Evolutionary conservation across 2,888 invertebrate genomes (phyloP).

Genomic region (Parnassius mnemosyne): DNA sequence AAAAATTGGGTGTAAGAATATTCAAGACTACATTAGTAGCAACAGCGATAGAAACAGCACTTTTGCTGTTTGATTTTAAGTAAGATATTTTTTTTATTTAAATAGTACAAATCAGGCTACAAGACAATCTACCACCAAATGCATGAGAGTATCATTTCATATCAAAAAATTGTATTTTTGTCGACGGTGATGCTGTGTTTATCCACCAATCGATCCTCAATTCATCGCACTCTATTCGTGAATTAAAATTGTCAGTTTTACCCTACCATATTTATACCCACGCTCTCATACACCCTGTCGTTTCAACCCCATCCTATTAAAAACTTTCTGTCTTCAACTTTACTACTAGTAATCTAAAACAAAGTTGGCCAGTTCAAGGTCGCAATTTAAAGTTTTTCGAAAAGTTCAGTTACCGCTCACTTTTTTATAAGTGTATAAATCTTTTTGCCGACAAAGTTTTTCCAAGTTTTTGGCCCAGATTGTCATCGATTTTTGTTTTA

Average conservation of each 20-base stretch:
- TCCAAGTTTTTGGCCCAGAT: slow-evolving; percentile 80
- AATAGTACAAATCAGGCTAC: too few species aligned
- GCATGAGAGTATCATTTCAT: too few species aligned
- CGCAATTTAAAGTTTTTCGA: slow-evolving; percentile 82
- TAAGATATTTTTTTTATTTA: too few species aligned
- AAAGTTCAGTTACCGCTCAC: slow-evolving; percentile 77
- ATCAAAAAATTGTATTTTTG: slow-evolving; percentile 62
- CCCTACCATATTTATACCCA: slow-evolving; percentile 51
- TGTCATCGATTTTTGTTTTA: slow-evolving; percentile 82
- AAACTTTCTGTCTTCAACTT: slow-evolving; percentile 67
- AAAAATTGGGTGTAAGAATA: too few species aligned
- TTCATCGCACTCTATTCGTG: slow-evolving; percentile 61
- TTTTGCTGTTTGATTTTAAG: too few species aligned
- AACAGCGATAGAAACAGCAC: too few species aligned
- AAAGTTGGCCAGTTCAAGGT: slow-evolving; percentile 79
- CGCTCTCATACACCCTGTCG: slow-evolving; percentile 53
- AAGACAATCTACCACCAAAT: too few species aligned
- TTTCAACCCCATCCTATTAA: slow-evolving; percentile 68
- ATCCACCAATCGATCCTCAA: slow-evolving; percentile 59
- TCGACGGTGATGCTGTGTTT: slow-evolving; percentile 48
- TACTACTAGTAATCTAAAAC: slow-evolving; percentile 79
- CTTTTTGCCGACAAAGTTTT: slow-evolving; percentile 78
- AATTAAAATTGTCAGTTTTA: slow-evolving; percentile 41
- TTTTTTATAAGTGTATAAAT: slow-evolving; percentile 81
- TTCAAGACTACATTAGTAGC: too few species aligned